A percentile compares a stretch with the other conserved stretches of the same genome.
These are phyloP conservation scores for Hozukius guyotensis DNA, from an alignment of 2,797 vertebrate species.

Conservation along the genomic window DNA sequence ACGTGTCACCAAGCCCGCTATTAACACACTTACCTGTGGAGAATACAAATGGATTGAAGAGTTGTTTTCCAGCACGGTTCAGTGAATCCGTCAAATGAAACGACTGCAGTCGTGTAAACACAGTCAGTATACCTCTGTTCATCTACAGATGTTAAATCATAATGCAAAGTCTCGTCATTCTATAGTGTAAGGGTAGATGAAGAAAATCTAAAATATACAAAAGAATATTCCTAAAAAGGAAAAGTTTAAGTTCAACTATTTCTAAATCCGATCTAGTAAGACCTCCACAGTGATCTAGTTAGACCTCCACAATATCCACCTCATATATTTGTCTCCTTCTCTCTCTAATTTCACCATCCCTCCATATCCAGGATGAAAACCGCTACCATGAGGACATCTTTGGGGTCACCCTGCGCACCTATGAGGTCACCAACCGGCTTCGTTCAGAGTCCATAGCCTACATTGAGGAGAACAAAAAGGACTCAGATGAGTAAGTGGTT, in stretches of 20 bases:
- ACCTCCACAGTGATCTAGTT: background rate
- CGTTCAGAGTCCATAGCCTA: slow-evolving; percentile 98
- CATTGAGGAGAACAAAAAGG: slow-evolving; percentile 98
- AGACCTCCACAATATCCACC: background rate
- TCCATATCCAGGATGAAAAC: slow-evolving; percentile 90
- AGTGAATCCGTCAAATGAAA: background rate
- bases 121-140: background rate
- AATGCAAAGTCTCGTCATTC: background rate
- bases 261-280: background rate
- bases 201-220: background rate
- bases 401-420: slow-evolving; percentile 96
- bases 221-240: background rate
- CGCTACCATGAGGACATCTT: slow-evolving; percentile 99
- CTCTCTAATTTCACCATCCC: background rate
- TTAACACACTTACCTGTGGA: background rate
- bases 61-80: background rate
- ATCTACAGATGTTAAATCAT: background rate
- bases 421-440: slow-evolving; percentile 98
- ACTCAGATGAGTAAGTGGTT: slow-evolving; percentile 91
- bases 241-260: background rate
- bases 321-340: background rate
- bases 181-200: background rate
- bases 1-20: background rate
- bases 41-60: background rate
- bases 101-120: background rate